Base-by-base conservation (phyloP, 1,140 invertebrate species). In the Sminthurinus signatus region DNA sequence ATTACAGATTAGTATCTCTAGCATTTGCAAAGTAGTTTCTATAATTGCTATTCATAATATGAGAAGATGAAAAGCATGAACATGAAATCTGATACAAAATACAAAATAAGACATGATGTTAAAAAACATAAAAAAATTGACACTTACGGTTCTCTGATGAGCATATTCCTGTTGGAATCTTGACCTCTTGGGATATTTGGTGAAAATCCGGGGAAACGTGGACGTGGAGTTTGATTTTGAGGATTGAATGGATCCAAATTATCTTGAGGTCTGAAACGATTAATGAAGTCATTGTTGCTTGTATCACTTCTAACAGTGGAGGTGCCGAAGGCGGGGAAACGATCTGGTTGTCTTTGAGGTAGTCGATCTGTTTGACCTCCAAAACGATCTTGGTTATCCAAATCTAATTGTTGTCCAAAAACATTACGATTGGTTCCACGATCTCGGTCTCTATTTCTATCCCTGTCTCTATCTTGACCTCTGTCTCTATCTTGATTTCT, bases 131-230 rank as follows among this genome's bases (percentile, higher is more conserved):
- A 12, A 42, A n/a, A 12, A 12, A 12, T 10, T 42, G 10, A n/a
- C 23, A 48, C 44, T 48, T 48, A 48, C 44, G 44, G 44, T 25
- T 48, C 44, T 48, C 44, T 48, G n/a, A 48, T n/a, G 44, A 48
- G 44, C 17, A 48, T n/a, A 8, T 48, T 25, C 19, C 23, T 48
- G 8, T 25, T 25, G 5, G 17, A 10, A n/a, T 5, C 8, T 4
- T 48, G 5, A n/a, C n/a, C n/a, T n/a, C n/a, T n/a, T n/a, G n/a
- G n/a, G 5, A 10, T n/a, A 19, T 48, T 48, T 21, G 44, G 23
- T 4, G 5, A 19, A 48, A 21, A 21, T 48, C n/a, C n/a, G 4
- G 44, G 44, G n/a, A 48, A 12, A 48, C 10, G 8, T 48, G 44
- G 44, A n/a, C 5, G 44, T n/a, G n/a, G 44, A n/a, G n/a, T 25